Percentiles rank a stretch among this genome's conserved stretches.
phyloP scores from a whole-genome alignment of 1,140 invertebrate species.

The Aphaenogaster ashmeadi region DNA sequence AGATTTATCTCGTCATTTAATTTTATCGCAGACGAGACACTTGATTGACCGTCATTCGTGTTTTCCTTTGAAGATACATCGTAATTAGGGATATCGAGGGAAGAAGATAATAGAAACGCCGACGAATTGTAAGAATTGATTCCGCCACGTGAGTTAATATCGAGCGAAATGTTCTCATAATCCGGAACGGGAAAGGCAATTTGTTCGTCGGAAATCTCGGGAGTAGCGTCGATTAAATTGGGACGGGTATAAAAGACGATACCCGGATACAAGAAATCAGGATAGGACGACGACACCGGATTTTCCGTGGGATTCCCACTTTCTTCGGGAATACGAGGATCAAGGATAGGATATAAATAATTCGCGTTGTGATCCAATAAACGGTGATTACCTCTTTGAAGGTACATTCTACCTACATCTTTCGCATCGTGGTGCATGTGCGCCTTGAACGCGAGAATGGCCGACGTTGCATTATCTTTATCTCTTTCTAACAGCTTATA shows the following conservation, averaged over 20 bases:
- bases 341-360: neutral
- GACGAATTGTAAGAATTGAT: neutral
- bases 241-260: neutral
- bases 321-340: neutral
- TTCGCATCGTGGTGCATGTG: conserved; percentile 28
- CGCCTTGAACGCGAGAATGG: conserved; percentile 5
- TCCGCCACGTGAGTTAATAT: neutral
- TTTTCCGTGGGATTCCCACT: neutral
- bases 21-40: neutral
- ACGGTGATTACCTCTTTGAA: neutral
- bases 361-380: conserved; percentile 5
- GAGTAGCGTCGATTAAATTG: neutral
- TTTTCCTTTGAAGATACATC: neutral
- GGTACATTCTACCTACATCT: conserved; percentile 11
- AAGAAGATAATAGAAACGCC: neutral
- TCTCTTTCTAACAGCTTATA: conserved; percentile 4
- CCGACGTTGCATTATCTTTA: neutral
- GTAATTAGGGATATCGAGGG: neutral
- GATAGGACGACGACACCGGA: neutral
- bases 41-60: neutral
- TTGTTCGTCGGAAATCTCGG: neutral
- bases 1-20: neutral
- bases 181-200: neutral
- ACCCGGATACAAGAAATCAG: neutral
- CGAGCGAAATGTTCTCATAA: neutral